Evolutionary conservation across 2,113 vertebrate species (phyloP).

Genomic region (Cyrtonyx montezumae): DNA sequence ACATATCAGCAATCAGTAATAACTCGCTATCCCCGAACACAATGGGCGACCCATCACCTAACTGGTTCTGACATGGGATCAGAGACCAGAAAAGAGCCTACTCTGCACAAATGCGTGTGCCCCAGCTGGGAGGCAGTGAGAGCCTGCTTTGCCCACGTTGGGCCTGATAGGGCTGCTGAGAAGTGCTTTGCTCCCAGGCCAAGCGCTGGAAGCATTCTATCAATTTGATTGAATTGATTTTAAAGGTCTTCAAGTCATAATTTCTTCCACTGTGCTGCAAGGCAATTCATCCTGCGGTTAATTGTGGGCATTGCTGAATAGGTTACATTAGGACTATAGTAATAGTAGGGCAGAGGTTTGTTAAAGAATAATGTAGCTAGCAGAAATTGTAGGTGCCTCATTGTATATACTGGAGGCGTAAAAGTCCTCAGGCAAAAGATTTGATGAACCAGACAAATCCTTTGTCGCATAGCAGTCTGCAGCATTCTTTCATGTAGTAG

Average conservation of each 20-base stretch:
- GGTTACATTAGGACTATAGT: constrained; percentile 38
- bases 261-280: constrained; percentile 36
- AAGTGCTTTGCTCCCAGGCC: constrained; percentile 32
- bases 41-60: background rate
- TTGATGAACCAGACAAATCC: constrained; percentile 38
- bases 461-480: constrained; percentile 21
- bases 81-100: background rate
- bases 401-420: constrained; percentile 38
- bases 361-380: constrained; percentile 39
- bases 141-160: rapidly evolving
- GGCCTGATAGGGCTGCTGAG: constrained; percentile 32
- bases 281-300: constrained; percentile 27
- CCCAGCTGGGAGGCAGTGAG: background rate
- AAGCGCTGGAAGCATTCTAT: constrained; percentile 36
- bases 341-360: constrained; percentile 36
- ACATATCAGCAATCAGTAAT: background rate
- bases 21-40: background rate
- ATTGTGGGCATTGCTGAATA: constrained; percentile 55
- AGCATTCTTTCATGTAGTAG: constrained; percentile 1
- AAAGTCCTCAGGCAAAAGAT: constrained; percentile 3
- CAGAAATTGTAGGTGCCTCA: constrained; percentile 44
- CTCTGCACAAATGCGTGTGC: background rate
- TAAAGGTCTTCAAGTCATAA: constrained; percentile 12
- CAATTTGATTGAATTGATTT: constrained; percentile 41
- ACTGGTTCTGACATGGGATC: constrained; percentile 20